Percentiles rank a stretch among this genome's conserved stretches.
Conservation (phyloP, 2,888 invertebrate species). For the Morpho helenor region DNA sequence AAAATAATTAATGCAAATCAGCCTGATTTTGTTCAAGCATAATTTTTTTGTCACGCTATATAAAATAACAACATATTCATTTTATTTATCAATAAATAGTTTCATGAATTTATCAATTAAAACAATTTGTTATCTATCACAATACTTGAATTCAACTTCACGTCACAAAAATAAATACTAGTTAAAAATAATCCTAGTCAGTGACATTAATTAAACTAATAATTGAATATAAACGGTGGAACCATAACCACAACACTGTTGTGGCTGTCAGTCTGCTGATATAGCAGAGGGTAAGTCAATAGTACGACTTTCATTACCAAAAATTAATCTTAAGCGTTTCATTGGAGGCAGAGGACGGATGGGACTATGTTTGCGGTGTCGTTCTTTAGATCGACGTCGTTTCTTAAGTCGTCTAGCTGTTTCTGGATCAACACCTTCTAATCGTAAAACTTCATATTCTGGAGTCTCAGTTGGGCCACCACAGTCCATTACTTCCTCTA, state of each 20-base stretch:
- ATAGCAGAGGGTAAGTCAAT: constrained; percentile 91
- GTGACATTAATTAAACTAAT: constrained; percentile 76
- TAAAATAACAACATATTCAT: constrained; percentile 15
- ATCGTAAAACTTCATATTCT: constrained; percentile 90
- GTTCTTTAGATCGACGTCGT: constrained; percentile 72
- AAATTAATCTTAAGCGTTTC: constrained; percentile 91
- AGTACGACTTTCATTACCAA: constrained; percentile 93
- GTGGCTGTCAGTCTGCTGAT: constrained; percentile 77
- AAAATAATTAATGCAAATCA: constrained; percentile 16
- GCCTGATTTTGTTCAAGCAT: neutral
- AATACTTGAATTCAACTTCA: constrained; percentile 54
- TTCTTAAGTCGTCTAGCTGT: constrained; percentile 78
- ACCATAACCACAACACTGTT: constrained; percentile 63
- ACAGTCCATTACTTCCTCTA: constrained; percentile 89
- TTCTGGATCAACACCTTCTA: constrained; percentile 85
- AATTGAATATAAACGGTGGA: constrained; percentile 76
- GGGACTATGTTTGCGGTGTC: constrained; percentile 72
- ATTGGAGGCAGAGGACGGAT: constrained; percentile 83
- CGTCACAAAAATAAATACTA: constrained; percentile 72
- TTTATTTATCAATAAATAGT: constrained; percentile 21
- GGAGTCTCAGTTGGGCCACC: constrained; percentile 85
- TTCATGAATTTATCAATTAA: constrained; percentile 49
- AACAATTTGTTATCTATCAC: constrained; percentile 60
- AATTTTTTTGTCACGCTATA: neutral
- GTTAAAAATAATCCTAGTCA: constrained; percentile 70